These are phyloP conservation scores for Cancer borealis DNA, from an alignment of 2,888 invertebrate species.

Conservation along the genomic window DNA sequence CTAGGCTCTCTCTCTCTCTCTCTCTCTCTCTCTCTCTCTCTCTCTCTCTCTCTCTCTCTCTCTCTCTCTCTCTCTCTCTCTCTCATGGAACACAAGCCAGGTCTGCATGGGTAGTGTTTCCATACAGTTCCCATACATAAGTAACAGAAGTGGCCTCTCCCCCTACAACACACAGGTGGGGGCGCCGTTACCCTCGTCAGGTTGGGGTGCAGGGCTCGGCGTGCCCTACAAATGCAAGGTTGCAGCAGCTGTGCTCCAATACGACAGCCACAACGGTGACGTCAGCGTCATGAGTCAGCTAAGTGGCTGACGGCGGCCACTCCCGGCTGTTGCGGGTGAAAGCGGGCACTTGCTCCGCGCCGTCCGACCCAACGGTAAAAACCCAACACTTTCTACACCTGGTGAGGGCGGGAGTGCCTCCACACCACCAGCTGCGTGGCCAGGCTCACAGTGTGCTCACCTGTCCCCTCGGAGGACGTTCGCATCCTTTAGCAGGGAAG, in stretches of 20 bases:
- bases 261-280: background rate
- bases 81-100: background rate
- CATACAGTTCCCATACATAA: background rate
- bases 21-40: constrained; percentile 34
- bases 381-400: constrained; percentile 27
- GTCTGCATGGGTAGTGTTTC: too few relatives aligned
- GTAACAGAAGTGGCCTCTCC: background rate
- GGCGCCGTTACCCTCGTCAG: background rate
- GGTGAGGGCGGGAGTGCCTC: background rate
- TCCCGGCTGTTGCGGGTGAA: background rate
- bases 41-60: constrained; percentile 46
- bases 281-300: constrained; percentile 37
- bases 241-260: constrained; percentile 16
- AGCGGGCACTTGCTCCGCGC: background rate
- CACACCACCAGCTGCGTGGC: background rate
- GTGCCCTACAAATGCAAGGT: background rate
- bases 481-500: background rate
- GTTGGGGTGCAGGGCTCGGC: background rate
- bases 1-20: background rate
- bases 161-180: constrained; percentile 13
- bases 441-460: background rate
- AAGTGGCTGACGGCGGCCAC: background rate
- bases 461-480: background rate
- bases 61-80: constrained; percentile 44
- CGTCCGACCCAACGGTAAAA: background rate